Evolutionary conservation across 2,888 invertebrate species (phyloP), one percentile per base, ranked within the genome.

Genomic region (Camptogramma bilineatum): DNA sequence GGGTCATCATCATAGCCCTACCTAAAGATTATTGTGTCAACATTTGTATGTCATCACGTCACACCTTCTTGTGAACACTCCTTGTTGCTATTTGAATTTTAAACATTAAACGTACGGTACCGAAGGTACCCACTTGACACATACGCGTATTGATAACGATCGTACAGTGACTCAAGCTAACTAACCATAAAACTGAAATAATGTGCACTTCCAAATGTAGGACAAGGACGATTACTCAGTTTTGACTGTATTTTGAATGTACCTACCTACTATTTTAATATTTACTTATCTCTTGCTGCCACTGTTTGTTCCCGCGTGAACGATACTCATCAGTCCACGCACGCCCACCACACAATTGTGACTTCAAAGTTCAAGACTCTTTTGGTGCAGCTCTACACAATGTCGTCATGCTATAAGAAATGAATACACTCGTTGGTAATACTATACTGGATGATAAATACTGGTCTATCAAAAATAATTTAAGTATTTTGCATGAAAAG

Each of bases 151-250:
- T 58, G 63, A 63, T 63, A 58, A 48, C 53, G 9, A 58, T 54
- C 63, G 10, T 21, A 52, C 31, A 44, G 16, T 54, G 50, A 59
- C 50, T 31, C 50, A 54, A 19, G 9, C 1, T 63, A 42, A 16
- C 39, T 18, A 48, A 52, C 57, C 48, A 53, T 57, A 63, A 53
- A 58, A 56, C 52, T 52, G 39, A 52, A 62, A 62, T 57, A 46
- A 42, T 47, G 46, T 52, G 39, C 58, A 51, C 34, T 63, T 28
- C 39, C 8, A 61, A 48, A 44, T 17, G 55, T 60, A 52, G 65
- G 56, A 19, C 55, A 64, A 59, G 59, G 59, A 18, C 64, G 51
- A 64, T 59, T 46, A 51, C 42, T 50, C 34, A 28, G 53, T 47
- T 52, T 52, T 13, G 28, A 34, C 17, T 18, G 8, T 44, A 24